A percentile compares a stretch with the other conserved stretches of the same genome.
Evolutionary conservation across 2,113 vertebrate species (phyloP).

Genomic region (Stigmatopora nigra): DNA sequence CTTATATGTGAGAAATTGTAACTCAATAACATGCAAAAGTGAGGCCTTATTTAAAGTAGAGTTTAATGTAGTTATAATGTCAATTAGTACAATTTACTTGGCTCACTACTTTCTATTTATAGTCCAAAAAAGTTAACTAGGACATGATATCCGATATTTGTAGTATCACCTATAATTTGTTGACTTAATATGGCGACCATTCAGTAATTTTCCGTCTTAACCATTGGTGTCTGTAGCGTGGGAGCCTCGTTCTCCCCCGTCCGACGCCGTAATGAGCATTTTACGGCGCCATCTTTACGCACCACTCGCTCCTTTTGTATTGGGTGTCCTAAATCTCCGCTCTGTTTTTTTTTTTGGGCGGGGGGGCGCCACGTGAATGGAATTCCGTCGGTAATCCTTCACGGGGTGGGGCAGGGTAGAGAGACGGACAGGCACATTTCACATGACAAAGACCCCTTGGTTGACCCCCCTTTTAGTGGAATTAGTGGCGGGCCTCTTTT

Average conservation of each 20-base stretch:
- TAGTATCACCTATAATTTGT: too few species aligned
- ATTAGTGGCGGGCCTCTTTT: constrained; percentile 36
- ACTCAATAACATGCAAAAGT: background rate
- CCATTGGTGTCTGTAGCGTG: background rate
- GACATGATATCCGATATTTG: too few species aligned
- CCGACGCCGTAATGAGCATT: background rate
- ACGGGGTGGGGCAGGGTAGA: too few species aligned
- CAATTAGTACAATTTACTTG: too few species aligned
- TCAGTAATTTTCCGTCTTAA: too few species aligned
- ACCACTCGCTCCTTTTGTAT: background rate
- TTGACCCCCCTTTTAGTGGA: constrained; percentile 46
- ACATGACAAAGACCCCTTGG: background rate
- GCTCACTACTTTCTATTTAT: too few species aligned
- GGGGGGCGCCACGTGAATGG: constrained; percentile 5
- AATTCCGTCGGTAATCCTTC: too few species aligned
- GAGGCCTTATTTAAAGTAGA: background rate
- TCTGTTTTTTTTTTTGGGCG: background rate
- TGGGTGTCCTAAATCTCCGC: background rate
- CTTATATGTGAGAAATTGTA: too few species aligned
- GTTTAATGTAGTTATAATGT: background rate
- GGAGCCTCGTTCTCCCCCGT: background rate
- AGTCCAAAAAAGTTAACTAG: too few species aligned
- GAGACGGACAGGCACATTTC: too few species aligned
- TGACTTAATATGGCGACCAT: too few species aligned
- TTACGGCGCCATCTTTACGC: background rate